Conservation (phyloP, 2,797 vertebrate genomes). For the Carcharodon carcharias region DNA sequence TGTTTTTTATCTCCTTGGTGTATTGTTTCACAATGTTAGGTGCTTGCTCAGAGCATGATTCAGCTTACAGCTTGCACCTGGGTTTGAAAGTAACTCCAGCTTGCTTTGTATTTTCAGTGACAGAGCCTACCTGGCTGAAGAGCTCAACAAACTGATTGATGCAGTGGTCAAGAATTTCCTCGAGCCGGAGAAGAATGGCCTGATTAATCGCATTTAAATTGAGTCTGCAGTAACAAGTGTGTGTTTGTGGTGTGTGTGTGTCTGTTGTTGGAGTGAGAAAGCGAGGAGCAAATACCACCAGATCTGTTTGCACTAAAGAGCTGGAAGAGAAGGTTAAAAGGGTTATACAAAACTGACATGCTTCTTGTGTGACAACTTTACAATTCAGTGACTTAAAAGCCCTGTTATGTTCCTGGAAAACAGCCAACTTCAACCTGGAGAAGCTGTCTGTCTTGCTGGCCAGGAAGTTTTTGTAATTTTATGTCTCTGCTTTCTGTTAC, state of each 20-base stretch:
- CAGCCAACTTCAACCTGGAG: background rate
- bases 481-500: background rate
- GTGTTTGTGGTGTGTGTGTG: too few species aligned
- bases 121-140: constrained; percentile 61
- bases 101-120: constrained; percentile 57
- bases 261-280: background rate
- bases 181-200: constrained; percentile 77
- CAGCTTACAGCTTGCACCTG: background rate
- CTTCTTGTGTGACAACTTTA: background rate
- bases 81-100: background rate
- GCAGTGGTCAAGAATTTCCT: constrained; percentile 77
- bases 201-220: constrained; percentile 65
- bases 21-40: background rate
- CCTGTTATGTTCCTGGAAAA: background rate
- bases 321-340: background rate
- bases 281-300: background rate
- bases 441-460: background rate
- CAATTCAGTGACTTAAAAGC: background rate
- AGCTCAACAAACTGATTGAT: constrained; percentile 64
- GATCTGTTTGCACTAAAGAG: background rate
- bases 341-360: background rate
- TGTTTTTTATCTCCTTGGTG: background rate
- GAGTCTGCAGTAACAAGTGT: background rate
- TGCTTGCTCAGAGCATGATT: background rate
- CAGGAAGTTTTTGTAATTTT: background rate